Base-by-base conservation (phyloP, 2,113 vertebrate species). In the Notothenia rossii region DNA sequence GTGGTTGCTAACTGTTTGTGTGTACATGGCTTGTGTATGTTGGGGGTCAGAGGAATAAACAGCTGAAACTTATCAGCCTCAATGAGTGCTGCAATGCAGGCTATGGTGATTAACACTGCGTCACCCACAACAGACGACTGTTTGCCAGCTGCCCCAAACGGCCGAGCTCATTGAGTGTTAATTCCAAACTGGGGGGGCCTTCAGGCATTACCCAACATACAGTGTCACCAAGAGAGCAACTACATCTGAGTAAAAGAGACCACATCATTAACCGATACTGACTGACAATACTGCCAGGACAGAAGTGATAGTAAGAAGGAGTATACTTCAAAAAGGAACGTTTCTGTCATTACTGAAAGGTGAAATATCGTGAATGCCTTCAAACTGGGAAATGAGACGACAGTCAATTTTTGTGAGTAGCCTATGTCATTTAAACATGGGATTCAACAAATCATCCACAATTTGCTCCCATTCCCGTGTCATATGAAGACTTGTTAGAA, bases 31-130 rank as follows among this genome's bases (percentile, higher is more conserved):
- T 8, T 33, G 36, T 29, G 25, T 60, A 62, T 54, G 65, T 65
- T 10, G 17, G 65, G 20, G 65, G 67, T 49, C 7, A n/a, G 50
- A 18, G 79, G 43, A 71, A 62, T 58, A 82, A 88, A 91, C 91
- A 92, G 88, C 86, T 92, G 89, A 93, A 88, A 87, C 79, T 8
- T 88, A 59, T 71, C 66, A 13, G 64, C 72, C 73, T 81, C 61
- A 68, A 56, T 86, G 63, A 78, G 63, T 50, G 45, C 51, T 2
- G 67, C 50, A 66, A 77, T 51, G 71, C 76, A 61, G 50, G 75
- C 45, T 73, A 18, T 56, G 88, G 89, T 90, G 89, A 92, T 91
- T 91, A 91, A 88, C 77, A 73, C 78, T 84, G 89, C 3, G 67
- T 90, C 90, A 81, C 81, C 84, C 77, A 58, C 74, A 83, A 77